These are phyloP conservation scores for Dendroctonus ponderosae DNA, from an alignment of 1,140 invertebrate genomes.

Conservation along the genomic window DNA sequence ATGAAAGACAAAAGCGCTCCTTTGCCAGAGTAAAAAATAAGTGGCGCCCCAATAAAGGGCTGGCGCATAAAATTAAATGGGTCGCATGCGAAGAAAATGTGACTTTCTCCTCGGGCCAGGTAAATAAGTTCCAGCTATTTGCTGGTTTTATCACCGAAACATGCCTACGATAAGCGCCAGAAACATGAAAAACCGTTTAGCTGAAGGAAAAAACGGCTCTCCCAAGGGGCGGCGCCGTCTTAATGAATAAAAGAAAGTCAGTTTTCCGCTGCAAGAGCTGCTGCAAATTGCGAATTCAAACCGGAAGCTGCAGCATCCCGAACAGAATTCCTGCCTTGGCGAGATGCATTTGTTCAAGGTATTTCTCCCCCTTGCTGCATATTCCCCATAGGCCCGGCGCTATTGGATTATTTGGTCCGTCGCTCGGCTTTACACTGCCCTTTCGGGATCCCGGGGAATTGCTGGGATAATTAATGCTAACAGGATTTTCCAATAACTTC, in stretches of 20 bases:
- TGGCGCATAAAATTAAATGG: no score
- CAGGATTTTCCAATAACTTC: slow-evolving; percentile 13
- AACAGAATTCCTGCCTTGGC: no score
- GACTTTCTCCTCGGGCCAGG: neutral
- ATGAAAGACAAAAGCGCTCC: no score
- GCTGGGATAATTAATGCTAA: slow-evolving; percentile 11
- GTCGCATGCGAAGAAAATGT: neutral
- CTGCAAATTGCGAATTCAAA: no score
- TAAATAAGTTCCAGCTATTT: slow-evolving; percentile 9
- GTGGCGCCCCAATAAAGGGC: no score
- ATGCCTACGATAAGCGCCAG: neutral
- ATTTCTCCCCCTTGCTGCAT: no score
- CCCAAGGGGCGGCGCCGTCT: neutral
- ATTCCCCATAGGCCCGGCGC: no score
- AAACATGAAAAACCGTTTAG: slow-evolving; percentile 9
- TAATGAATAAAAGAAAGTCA: slow-evolving; percentile 10
- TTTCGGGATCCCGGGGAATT: neutral
- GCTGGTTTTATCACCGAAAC: neutral
- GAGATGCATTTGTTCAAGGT: no score
- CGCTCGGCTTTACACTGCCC: neutral
- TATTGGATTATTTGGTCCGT: neutral
- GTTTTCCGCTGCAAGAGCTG: no score
- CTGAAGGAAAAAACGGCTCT: neutral
- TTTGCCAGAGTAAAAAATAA: no score
- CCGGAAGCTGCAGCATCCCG: no score